Conservation (phyloP, 2,888 invertebrate genomes). For the Octonoba sinensis region DNA sequence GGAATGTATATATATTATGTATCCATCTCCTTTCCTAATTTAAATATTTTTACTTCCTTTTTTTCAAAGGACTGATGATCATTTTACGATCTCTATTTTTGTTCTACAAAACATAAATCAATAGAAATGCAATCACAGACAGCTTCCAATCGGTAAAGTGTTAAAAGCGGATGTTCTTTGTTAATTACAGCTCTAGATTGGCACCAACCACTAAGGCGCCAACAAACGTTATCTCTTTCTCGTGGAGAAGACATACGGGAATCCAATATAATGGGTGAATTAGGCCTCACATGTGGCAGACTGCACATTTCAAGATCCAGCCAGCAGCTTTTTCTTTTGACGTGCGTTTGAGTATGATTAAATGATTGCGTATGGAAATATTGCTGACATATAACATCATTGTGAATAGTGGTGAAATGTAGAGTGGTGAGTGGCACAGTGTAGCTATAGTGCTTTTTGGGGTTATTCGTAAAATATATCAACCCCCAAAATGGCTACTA, state of each 20-base stretch:
- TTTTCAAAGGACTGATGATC: too few species aligned
- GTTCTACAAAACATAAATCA: too few species aligned
- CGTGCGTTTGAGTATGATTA: background rate
- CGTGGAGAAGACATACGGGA: background rate
- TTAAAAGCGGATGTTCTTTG: too few species aligned
- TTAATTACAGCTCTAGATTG: too few species aligned
- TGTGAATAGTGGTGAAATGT: slow-evolving; percentile 20
- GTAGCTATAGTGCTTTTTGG: slow-evolving; percentile 24
- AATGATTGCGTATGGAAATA: slow-evolving; percentile 18
- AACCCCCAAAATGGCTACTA: slow-evolving; percentile 17
- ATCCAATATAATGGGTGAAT: slow-evolving; percentile 23
- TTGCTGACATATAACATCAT: slow-evolving; percentile 22
- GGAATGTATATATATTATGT: too few species aligned
- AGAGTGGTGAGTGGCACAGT: background rate
- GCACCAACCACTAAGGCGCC: too few species aligned
- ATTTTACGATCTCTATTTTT: too few species aligned
- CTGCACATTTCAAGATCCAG: slow-evolving; percentile 20
- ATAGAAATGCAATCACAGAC: too few species aligned
- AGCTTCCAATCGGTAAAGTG: too few species aligned
- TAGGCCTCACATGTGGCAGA: slow-evolving; percentile 17
- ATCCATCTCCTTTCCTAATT: too few species aligned
- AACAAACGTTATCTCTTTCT: slow-evolving; percentile 10
- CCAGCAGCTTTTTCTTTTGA: slow-evolving; percentile 14
- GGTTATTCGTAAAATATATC: slow-evolving; percentile 27
- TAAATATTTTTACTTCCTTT: too few species aligned